Evolutionary conservation across 2,797 vertebrate species (phyloP).

Genomic region (Oophaga sylvatica): DNA sequence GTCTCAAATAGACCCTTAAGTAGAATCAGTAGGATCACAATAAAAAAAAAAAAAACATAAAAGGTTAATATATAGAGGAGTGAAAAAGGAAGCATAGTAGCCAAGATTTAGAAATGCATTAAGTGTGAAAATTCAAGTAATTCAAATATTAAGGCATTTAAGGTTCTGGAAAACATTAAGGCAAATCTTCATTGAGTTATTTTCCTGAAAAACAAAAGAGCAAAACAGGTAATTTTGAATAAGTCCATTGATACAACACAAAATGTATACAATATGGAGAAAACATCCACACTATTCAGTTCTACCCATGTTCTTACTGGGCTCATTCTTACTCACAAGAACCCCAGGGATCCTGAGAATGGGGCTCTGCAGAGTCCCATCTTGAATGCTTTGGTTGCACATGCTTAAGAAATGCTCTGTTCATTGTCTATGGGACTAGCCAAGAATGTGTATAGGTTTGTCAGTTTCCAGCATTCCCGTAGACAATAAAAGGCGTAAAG

Average conservation of each 20-base stretch:
- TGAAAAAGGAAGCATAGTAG: background rate
- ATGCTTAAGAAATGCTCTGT: too few species aligned
- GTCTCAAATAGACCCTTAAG: background rate
- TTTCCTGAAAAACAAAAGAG: slow-evolving; percentile 74
- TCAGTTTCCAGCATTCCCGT: too few species aligned
- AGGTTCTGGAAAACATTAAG: slow-evolving; percentile 58
- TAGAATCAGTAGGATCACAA: background rate
- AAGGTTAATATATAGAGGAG: background rate
- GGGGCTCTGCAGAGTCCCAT: too few species aligned
- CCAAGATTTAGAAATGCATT: slow-evolving; percentile 3
- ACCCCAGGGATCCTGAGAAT: too few species aligned
- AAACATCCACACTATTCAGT: too few species aligned
- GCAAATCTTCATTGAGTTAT: slow-evolving; percentile 67
- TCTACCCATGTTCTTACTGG: too few species aligned
- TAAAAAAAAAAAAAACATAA: background rate
- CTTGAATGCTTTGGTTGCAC: too few species aligned
- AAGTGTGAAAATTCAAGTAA: slow-evolving; percentile 19
- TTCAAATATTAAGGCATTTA: slow-evolving; percentile 70
- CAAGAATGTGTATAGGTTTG: too few species aligned
- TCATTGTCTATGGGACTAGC: too few species aligned
- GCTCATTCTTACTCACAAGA: too few species aligned
- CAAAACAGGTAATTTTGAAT: background rate
- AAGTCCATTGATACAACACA: background rate
- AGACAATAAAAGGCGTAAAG: too few species aligned
- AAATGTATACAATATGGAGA: too few species aligned